These are phyloP conservation scores for Ormyrus pomaceus DNA, from an alignment of 2,888 invertebrate genomes.

Conservation along the genomic window DNA sequence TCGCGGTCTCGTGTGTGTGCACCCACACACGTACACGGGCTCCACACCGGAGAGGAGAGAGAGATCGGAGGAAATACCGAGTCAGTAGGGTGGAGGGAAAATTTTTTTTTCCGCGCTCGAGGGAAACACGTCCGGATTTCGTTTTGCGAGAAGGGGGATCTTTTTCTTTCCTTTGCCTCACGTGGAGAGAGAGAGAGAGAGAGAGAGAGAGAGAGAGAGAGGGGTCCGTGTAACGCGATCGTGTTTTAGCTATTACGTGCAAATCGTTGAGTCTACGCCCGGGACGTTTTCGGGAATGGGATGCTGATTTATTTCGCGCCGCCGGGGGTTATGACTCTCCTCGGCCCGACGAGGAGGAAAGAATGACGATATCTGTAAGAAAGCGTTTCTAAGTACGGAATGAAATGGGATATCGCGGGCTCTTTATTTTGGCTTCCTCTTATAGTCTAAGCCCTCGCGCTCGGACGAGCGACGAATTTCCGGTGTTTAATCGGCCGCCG, in stretches of 20 bases:
- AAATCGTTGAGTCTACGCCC: constrained; percentile 26
- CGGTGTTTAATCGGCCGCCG: too few species aligned
- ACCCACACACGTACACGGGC: not conserved
- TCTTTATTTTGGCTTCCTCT: too few species aligned
- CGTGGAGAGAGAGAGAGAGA: not conserved
- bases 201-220: too few species aligned
- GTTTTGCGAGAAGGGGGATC: constrained; percentile 22
- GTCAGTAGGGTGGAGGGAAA: not conserved
- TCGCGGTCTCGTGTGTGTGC: not conserved
- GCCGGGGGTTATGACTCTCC: constrained; percentile 1
- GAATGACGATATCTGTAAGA: too few species aligned
- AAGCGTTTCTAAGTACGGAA: too few species aligned
- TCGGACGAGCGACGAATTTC: too few species aligned
- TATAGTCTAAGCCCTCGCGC: too few species aligned
- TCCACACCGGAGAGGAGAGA: not conserved
- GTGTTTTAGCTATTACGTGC: constrained; percentile 35
- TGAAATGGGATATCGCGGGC: too few species aligned
- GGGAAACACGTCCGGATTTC: constrained; percentile 38
- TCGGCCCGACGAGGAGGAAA: too few species aligned
- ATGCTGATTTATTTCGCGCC: constrained; percentile 23
- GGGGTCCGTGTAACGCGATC: constrained; percentile 19
- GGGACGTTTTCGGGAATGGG: constrained; percentile 14
- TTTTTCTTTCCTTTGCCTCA: constrained; percentile 21
- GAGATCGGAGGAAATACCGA: constrained; percentile 10
- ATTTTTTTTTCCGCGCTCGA: constrained; percentile 15